Conservation (phyloP, 2,113 vertebrate genomes). For the Takifugu bimaculatus region DNA sequence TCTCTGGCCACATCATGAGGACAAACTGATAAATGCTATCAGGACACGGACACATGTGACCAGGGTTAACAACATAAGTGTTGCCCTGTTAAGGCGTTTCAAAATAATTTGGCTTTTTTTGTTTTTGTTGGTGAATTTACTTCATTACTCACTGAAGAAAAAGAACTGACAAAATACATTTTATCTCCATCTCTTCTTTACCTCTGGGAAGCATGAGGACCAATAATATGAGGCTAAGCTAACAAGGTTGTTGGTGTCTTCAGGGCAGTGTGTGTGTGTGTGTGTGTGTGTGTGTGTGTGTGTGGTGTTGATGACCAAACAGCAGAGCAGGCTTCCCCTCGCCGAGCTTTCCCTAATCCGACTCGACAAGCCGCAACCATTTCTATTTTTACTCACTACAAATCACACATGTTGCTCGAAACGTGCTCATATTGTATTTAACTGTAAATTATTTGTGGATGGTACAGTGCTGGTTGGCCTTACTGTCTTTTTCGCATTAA, state of each 20-base stretch:
- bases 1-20: neutral
- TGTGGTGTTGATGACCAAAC: conserved; percentile 44
- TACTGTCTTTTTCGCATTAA: no score
- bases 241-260: conserved; percentile 71
- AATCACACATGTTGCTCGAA: conserved; percentile 18
- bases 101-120: neutral
- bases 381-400: conserved; percentile 57
- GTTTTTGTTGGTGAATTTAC: neutral
- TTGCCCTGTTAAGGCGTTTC: no score
- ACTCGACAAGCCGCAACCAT: conserved; percentile 45
- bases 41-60: no score
- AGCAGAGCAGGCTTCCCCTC: conserved; percentile 41
- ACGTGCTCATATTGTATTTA: neutral
- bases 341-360: conserved; percentile 45
- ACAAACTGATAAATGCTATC: neutral
- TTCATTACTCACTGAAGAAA: neutral
- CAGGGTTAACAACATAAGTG: no score
- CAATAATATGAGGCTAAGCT: conserved; percentile 24
- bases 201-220: conserved; percentile 29
- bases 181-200: conserved; percentile 11
- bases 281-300: neutral
- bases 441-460: no score
- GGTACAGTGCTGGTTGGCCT: neutral
- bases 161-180: neutral
- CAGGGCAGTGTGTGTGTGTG: conserved; percentile 31